phyloP scores from a whole-genome alignment of 1,140 invertebrate genomes.

The Drosophila repletoides region DNA sequence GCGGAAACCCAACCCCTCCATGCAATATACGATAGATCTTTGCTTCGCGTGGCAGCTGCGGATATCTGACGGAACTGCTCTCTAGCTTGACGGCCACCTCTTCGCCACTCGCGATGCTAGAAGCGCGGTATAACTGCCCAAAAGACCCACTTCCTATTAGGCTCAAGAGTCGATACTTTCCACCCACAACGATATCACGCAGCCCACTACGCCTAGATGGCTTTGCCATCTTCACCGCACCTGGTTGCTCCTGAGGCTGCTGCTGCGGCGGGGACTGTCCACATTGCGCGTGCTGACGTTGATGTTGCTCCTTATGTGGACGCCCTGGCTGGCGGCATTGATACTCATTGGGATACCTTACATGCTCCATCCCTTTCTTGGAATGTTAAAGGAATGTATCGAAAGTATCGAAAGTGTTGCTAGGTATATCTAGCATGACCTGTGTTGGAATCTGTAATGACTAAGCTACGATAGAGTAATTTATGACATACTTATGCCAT shows the following conservation, averaged over 20 bases:
- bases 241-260: not conserved
- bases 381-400: conserved; percentile 24
- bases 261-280: not conserved
- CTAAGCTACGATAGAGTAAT: not conserved
- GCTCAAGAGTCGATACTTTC: conserved; percentile 93
- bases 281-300: not conserved
- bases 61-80: conserved; percentile 92
- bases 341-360: conserved; percentile 1
- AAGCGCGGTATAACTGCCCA: conserved; percentile 96
- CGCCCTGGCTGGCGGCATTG: not conserved
- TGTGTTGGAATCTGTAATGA: conserved; percentile 7
- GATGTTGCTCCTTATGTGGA: too few species aligned
- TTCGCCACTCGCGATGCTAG: conserved; percentile 94
- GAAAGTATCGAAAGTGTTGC: conserved; percentile 22
- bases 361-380: not conserved
- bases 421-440: conserved; percentile 21
- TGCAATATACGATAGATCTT: conserved; percentile 94
- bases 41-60: conserved; percentile 95
- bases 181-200: conserved; percentile 85
- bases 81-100: conserved; percentile 97
- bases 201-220: not conserved
- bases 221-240: not conserved
- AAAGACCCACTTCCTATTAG: conserved; percentile 97
- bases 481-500: not conserved
- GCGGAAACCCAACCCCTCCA: conserved; percentile 95